Base-by-base conservation (phyloP, 2,888 invertebrate genomes). In the Cryptosula pallasiana region DNA sequence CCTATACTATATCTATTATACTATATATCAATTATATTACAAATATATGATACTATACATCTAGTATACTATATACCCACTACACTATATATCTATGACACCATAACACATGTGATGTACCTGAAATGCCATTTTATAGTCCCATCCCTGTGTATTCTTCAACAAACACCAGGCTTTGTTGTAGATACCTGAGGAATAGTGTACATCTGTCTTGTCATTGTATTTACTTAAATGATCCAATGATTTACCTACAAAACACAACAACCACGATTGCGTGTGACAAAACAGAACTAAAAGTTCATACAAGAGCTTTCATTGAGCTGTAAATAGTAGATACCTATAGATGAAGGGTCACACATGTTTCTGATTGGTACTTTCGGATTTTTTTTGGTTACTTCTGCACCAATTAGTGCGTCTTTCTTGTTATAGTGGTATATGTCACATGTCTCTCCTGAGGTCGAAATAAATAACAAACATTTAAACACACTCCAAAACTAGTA, bases 141-240 rank as follows among this genome's bases (percentile, higher is more conserved):
- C 69, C 45, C 77, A 71, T 5, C 75, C 74, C 20, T 72, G 71
- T 13, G 75, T 71, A 13, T 73, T 72, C 0, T 75, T 75, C 16
- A 79, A 70, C 5, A 75, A 71, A 57, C 76, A 79, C 71, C 77
- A 79, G 0, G 72, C 75, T 5, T 74, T 63, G 35, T 78, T 76
- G 71, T 74, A 78, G 0, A 79, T 73, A 0, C 79, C 79, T 70
- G 78, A 78, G 32, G 76, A 73, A 25, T 70, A 73, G 73, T 79
- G 78, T 1, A 76, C 75, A 57, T 78, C 76, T 69, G 76, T 73
- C 2, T 71, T 74, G 13, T 72, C 71, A 5, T 16, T 71, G 55
- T 74, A 77, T 1, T 77, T 55, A 0, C 57, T 20, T 0, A 73
- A 72, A 55, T 76, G 71, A 0, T 70, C 73, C 16, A 78, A 76